Percentiles rank a stretch among this genome's conserved stretches.
Conservation (phyloP, 2,797 vertebrate species). For the Ambastaia sidthimunki region DNA sequence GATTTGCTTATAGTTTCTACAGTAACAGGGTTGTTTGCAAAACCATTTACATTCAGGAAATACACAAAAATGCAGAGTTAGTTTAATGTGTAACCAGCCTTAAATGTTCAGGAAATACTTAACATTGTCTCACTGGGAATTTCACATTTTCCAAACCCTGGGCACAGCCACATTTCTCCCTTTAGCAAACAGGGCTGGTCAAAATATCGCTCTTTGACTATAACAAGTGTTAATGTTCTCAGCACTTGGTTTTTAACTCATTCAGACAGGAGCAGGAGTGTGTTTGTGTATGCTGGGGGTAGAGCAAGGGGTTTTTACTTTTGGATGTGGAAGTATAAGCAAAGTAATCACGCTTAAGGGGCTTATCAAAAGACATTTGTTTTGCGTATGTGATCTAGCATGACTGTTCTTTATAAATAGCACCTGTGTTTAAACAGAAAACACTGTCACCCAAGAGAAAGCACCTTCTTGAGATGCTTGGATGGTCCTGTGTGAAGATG, state of each 20-base stretch:
- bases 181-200: slow-evolving; percentile 38
- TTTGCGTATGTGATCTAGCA: background rate
- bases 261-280: background rate
- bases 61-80: background rate
- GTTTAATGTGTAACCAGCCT: slow-evolving; percentile 15
- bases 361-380: no score
- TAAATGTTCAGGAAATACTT: slow-evolving; percentile 50
- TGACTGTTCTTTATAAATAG: background rate
- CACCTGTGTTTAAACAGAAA: background rate
- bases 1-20: background rate
- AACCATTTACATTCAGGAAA: background rate
- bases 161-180: slow-evolving; percentile 11
- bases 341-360: slow-evolving; percentile 24
- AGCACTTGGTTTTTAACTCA: slow-evolving; percentile 36
- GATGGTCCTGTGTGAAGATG: background rate
- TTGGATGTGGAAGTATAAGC: no score
- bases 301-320: no score
- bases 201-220: slow-evolving; percentile 19
- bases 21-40: background rate
- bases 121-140: slow-evolving; percentile 46
- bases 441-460: background rate
- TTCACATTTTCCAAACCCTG: slow-evolving; percentile 53
- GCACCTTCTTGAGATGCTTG: no score
- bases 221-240: slow-evolving; percentile 48
- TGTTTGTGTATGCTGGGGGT: background rate